A percentile compares a stretch with the other conserved stretches of the same genome.
Conservation (phyloP, 2,113 vertebrate species). For the Lycaon pictus region DNA sequence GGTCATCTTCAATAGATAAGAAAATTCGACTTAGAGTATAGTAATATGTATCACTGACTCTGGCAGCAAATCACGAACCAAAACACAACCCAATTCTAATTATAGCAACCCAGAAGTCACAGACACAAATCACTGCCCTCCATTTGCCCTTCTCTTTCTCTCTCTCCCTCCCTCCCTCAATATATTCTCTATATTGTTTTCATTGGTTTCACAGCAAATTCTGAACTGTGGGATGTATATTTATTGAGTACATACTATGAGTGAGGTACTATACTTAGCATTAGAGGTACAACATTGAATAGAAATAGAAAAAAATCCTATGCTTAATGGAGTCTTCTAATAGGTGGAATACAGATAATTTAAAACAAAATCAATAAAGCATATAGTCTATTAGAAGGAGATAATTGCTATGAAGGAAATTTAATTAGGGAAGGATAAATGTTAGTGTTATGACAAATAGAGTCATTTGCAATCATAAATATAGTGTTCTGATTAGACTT, state of each 20-base stretch:
- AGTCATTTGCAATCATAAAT: neutral
- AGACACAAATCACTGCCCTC: neutral
- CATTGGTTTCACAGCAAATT: neutral
- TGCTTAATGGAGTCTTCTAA: neutral
- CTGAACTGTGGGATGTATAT: neutral
- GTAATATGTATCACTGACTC: neutral
- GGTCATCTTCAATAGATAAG: neutral
- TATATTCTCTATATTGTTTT: neutral
- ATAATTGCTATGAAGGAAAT: neutral
- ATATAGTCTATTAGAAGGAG: neutral
- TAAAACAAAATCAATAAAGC: conserved; percentile 9
- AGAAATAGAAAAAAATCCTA: neutral
- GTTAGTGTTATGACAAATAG: neutral
- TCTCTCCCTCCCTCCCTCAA: neutral
- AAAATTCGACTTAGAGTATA: neutral
- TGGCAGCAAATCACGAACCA: neutral
- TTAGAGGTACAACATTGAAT: neutral
- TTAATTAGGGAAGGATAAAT: neutral
- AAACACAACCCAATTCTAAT: neutral
- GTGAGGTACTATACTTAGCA: neutral
- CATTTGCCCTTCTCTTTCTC: no score
- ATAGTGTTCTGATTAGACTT: neutral
- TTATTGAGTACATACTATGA: neutral
- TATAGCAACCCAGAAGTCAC: neutral
- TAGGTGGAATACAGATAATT: neutral